Evolutionary conservation across 2,888 invertebrate genomes (phyloP), one percentile per base, ranked within the genome.

Genomic region (Ornithoptera priamus): DNA sequence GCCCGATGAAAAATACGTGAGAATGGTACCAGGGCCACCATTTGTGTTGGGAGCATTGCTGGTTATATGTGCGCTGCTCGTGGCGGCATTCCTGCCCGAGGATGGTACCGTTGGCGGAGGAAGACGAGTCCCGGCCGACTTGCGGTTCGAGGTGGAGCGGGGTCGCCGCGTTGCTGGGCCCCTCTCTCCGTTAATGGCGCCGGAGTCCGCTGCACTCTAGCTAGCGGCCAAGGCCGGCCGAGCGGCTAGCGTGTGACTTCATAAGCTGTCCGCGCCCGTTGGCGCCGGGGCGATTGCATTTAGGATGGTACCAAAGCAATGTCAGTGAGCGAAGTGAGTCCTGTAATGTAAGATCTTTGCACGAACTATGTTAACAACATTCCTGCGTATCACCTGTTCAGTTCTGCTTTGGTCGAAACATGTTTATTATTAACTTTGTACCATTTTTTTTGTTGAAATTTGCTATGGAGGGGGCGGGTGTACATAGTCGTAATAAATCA

Each of bases 41-140:
- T 99, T 99, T 90, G 97, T 99, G 73, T 97, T 99, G 89, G 99
- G 99, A 72, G 98, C 99, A 68, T 94, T 99, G 85, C 95, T 99
- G 89, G 99, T 99, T 77, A 96, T 99, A 80, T 96, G 98, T 87
- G 99, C 99, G 72, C 94, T 99, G 79, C 93, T 99, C 79, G 98
- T 99, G 80, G 97, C 97, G 66, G 95, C 96, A 63, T 97, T 97
- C 92, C 96, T 97, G 89, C 96, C 96, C 39, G 96, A 96, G 83
- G 94, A 95, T 69, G 81, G 83, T 39, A 73, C 85, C 8, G 77
- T 79, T 73, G 86, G 90, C 71, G 90, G 92, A 77, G 89, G 74
- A 80, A 82, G 89, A 68, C 83, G 86, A 64, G 68, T 95, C 77
- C 95, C 96, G 71, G 89, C 96, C 78, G 97, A 97, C 85, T 94